These are phyloP conservation scores for Ia io DNA, from an alignment of 2,113 vertebrate species.

Conservation along the genomic window DNA sequence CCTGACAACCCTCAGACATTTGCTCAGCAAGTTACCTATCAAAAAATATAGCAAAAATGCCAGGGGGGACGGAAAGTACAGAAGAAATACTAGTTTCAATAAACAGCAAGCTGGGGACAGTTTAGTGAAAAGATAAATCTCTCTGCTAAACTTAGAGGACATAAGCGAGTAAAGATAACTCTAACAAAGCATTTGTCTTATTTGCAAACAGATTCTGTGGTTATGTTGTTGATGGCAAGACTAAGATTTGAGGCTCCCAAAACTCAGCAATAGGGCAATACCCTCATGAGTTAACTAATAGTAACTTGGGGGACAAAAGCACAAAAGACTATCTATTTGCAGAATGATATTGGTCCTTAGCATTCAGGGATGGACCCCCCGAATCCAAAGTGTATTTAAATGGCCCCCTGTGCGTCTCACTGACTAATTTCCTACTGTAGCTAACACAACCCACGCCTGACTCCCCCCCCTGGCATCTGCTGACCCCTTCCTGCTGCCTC, in stretches of 20 bases:
- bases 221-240: neutral
- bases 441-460: neutral
- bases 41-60: neutral
- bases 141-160: neutral
- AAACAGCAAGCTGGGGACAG: neutral
- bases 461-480: neutral
- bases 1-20: neutral
- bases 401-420: neutral
- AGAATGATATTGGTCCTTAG: neutral
- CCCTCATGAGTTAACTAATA: neutral
- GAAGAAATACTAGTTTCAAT: neutral
- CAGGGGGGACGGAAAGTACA: neutral
- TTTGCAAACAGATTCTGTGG: neutral
- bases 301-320: neutral
- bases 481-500: neutral
- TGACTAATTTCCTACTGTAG: neutral
- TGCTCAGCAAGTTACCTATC: neutral
- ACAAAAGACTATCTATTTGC: neutral
- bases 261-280: neutral
- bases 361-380: neutral
- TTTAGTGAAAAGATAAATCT: neutral
- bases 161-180: neutral
- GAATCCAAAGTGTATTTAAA: neutral
- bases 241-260: neutral
- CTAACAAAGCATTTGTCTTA: neutral